Evolutionary conservation across 2,888 invertebrate genomes (phyloP).

Genomic region (Heliconius sara): DNA sequence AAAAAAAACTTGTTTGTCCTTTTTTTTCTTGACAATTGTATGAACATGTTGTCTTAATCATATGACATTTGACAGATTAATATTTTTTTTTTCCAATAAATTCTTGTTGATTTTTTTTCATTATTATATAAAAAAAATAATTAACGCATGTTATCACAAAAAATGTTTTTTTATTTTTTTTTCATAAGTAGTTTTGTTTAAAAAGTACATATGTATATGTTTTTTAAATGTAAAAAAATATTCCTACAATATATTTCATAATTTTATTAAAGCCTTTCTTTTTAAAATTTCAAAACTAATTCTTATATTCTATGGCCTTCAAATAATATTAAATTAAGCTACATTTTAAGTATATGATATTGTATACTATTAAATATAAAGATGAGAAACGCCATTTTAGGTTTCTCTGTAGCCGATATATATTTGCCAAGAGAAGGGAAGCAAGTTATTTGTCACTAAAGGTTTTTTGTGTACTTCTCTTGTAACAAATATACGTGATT

Average conservation of each 20-base stretch:
- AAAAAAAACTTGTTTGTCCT: not conserved
- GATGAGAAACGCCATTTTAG: not conserved
- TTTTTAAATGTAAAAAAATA: not conserved
- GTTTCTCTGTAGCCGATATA: not conserved
- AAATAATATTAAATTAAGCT: not conserved
- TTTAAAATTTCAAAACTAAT: not conserved
- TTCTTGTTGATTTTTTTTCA: not conserved
- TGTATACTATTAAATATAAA: not conserved
- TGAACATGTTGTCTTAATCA: not conserved
- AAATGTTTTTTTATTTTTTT: not conserved
- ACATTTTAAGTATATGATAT: not conserved
- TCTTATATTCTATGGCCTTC: not conserved
- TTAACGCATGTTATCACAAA: no score
- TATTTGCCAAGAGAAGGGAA: not conserved
- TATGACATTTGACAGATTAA: not conserved
- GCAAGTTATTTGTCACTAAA: not conserved
- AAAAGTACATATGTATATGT: not conserved
- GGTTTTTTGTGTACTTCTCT: not conserved
- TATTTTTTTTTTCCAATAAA: not conserved
- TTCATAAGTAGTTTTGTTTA: not conserved
- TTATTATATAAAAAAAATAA: no score
- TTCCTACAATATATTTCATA: not conserved
- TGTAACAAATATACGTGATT: not conserved
- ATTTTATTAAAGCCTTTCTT: not conserved
- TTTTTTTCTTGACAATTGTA: not conserved